Evolutionary conservation across 2,797 vertebrate genomes (phyloP), one percentile per base, ranked within the genome.

Genomic region (Eremophila alpestris): DNA sequence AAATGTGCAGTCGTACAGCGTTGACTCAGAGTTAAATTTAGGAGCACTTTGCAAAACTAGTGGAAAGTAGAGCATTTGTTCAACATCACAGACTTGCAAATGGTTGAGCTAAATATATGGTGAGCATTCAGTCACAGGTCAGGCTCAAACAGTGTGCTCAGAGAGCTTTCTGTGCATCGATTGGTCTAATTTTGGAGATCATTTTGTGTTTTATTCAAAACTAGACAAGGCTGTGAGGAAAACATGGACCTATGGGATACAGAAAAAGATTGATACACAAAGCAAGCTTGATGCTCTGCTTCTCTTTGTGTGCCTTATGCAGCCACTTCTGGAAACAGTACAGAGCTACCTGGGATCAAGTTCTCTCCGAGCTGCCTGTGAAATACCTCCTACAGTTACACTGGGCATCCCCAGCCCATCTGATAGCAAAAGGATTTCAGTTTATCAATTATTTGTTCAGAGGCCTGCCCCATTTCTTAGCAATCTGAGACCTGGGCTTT

Each of bases 11-110:
- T 83, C 1, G 9, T 69, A 91, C 58, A 67, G 92, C 83, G 96
- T 96, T 96, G 93, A 93, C 92, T 96, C 94, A 95, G 83, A 95
- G 94, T 91, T 96, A 96, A 96, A 95, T 96, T 96, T 97, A 96
- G 96, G 86, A 83, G 45, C 41, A 73, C 91, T 97, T 95, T 93
- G 79, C 79, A 92, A 94, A 95, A 96, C 92, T 84, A n/a, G 94
- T 82, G 76, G 83, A 95, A 96, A 95, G 86, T 59, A 87, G 95
- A 96, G 65, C 80, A 3, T 92, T 96, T 93, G 63, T 90, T 96
- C 64, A 19, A 94, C 94, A 96, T 95, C 89, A 89, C 78, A 85
- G 74, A 45, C 79, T 96, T 87, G 83, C 82, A 96, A 95, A 92
- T 93, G 67, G 65, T 63, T 81, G 90, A 95, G 95, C 94, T 96